Evolutionary conservation across 2,797 vertebrate species (phyloP).

Genomic region (Microtus obscurus): DNA sequence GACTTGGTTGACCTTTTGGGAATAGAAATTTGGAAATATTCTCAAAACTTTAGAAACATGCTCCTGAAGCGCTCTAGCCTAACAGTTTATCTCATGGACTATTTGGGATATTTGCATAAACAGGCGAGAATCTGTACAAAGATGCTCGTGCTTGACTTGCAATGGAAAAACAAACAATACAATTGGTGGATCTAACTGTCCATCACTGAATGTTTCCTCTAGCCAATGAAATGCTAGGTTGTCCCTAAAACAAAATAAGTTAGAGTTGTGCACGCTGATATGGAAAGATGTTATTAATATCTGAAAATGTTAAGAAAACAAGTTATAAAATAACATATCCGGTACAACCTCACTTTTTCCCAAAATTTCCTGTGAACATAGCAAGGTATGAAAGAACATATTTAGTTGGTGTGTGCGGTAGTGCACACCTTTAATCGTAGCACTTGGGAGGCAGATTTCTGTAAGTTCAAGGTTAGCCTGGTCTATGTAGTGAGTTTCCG

Average conservation of each 20-base stretch:
- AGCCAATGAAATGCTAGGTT: not conserved
- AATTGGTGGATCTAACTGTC: not conserved
- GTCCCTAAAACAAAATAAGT: conserved; percentile 19
- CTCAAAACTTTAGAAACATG: conserved; percentile 14
- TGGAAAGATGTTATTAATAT: not conserved
- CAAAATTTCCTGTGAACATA: not conserved
- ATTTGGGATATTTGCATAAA: not conserved
- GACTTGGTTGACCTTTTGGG: not conserved
- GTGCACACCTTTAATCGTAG: not conserved
- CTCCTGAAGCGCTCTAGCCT: not conserved
- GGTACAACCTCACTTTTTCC: not conserved
- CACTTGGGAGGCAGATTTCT: not conserved
- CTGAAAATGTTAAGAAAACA: not conserved
- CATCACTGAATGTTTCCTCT: not conserved
- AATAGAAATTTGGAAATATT: not conserved
- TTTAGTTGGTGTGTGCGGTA: not conserved
- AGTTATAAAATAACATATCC: not conserved
- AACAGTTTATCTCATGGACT: not conserved
- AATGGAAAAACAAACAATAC: not conserved
- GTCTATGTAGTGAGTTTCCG: not conserved
- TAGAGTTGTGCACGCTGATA: not conserved
- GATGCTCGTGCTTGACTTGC: not conserved
- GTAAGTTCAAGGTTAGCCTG: not conserved
- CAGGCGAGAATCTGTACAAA: not conserved
- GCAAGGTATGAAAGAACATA: not conserved